Base-by-base conservation (phyloP, 2,888 invertebrate species). In the Cepaea hortensis region DNA sequence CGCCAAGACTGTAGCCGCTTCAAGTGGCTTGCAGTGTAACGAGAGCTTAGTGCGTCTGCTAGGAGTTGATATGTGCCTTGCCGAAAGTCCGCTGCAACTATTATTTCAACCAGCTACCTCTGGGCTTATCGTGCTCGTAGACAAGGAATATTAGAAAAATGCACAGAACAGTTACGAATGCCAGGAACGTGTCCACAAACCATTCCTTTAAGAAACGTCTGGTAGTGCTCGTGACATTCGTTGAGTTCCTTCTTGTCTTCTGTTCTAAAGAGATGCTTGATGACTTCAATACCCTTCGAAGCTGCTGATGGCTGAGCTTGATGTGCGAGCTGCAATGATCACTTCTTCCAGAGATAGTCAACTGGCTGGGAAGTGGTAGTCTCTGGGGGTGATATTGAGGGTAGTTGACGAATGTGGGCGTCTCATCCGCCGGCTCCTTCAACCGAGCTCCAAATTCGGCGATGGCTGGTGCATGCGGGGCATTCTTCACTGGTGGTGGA, bases 121-220 rank as follows among this genome's bases (percentile, higher is more conserved):
- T 6, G 2, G 13, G 2, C 65, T 68, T 80, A 35, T 62, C 35
- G 11, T 81, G n/a, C 68, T 81, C 62, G 48, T 82, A 72, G 3
- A 35, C 23, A 35, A 65, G 55, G 55, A 82, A 82, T 2, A 82
- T 20, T 5, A 82, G 20, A 18, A 18, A 72, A 23, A 65, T 73
- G 35, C 82, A 82, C 48, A 72, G 55, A 15, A 82, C 23, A 9
- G 82, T 82, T 20, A 82, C 18, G 20, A 50, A 82, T 3, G 55
- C 72, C 3, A 82, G 73, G 5, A 73, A 11, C 3, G 72, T 82
- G 35, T 82, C 82, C 13, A 73, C 18, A 13, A 82, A 82, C 82
- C 82, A 82, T 35, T 73, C 82, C n/a, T 18, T 23, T 23, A 50
- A 1, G 13, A 15, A 50, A 13, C 5, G 0, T 0, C 62, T 0